These are phyloP conservation scores for Salvator merianae DNA, from an alignment of 2,113 vertebrate species.

Conservation along the genomic window DNA sequence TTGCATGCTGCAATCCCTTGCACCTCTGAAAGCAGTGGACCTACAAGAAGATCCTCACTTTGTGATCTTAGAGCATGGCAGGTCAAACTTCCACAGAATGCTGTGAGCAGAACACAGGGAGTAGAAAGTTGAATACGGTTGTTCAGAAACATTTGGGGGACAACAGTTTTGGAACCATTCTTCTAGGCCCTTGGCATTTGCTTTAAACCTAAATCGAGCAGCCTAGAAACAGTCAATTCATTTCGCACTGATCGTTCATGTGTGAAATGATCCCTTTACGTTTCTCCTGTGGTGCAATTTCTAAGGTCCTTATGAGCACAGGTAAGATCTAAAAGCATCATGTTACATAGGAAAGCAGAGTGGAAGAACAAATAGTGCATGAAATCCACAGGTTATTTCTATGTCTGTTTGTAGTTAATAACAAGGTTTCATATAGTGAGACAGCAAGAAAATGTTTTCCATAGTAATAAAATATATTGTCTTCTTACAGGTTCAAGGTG, in stretches of 20 bases:
- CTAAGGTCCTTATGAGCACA: neutral
- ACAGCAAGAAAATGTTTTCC: neutral
- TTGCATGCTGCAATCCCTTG: too few relatives aligned
- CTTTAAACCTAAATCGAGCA: neutral
- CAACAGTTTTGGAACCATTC: too few relatives aligned
- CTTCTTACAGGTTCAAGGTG: neutral
- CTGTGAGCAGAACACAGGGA: too few relatives aligned
- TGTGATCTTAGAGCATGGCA: too few relatives aligned
- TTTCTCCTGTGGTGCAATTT: neutral
- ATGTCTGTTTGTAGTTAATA: neutral
- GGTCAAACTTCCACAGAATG: too few relatives aligned
- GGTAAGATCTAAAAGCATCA: neutral
- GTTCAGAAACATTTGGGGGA: too few relatives aligned
- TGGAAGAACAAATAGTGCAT: neutral
- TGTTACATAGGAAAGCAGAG: neutral
- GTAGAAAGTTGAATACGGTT: too few relatives aligned
- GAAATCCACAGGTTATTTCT: neutral
- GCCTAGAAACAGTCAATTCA: neutral
- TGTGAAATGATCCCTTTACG: too few relatives aligned
- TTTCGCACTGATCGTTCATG: too few relatives aligned
- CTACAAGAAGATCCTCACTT: too few relatives aligned
- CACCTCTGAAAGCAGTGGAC: too few relatives aligned
- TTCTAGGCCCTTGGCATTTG: neutral
- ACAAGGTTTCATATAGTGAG: neutral
- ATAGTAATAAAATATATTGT: neutral